Evolutionary conservation across 1,140 invertebrate genomes (phyloP).

Genomic region (Paraescarpia echinospica): DNA sequence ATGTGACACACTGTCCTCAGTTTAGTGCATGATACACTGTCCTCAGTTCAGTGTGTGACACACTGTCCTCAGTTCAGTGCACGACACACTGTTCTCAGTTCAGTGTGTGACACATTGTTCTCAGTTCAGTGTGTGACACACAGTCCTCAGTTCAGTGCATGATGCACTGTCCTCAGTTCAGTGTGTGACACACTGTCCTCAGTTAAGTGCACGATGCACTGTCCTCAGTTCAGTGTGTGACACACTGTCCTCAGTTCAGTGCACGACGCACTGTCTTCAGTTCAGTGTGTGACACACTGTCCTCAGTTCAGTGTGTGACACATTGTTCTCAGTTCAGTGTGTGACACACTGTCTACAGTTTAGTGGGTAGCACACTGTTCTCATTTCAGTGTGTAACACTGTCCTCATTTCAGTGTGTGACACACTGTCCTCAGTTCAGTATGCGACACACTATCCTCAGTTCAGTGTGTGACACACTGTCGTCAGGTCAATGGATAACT

Average conservation of each 20-base stretch:
- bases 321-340: no score
- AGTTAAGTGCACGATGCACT: not conserved
- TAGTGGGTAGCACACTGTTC: not conserved
- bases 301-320: not conserved
- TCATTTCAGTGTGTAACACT: not conserved
- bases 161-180: not conserved
- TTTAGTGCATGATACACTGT: not conserved
- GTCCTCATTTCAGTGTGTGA: not conserved
- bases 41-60: not conserved
- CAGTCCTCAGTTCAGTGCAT: not conserved
- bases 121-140: not conserved
- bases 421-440: not conserved
- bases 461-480: not conserved
- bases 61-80: not conserved
- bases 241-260: not conserved
- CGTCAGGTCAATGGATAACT: not conserved
- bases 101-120: not conserved
- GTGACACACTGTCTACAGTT: no score
- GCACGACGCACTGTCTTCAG: not conserved
- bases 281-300: not conserved
- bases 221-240: not conserved
- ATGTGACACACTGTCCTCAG: not conserved
- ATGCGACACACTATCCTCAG: not conserved
- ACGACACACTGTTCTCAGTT: not conserved
- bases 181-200: no score